Base-by-base conservation (phyloP, 2,797 vertebrate genomes). In the Nyctalus aviator region DNA sequence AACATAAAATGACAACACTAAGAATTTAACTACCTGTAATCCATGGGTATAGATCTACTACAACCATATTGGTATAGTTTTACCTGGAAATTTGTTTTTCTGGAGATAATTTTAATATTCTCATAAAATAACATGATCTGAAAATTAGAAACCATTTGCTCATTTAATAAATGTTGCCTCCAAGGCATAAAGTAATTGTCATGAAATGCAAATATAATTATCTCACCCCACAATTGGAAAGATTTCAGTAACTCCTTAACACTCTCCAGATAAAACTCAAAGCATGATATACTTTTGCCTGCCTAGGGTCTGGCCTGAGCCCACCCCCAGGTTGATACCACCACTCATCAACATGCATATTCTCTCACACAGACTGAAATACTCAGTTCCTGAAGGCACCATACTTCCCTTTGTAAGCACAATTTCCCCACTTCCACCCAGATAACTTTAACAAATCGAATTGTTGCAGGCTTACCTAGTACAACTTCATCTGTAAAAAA, bases 21-120 rank as follows among this genome's bases (percentile, higher is more conserved):
- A 8, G 35, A 77, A 35, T 30, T 86, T 35, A 57, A 53, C 30
- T n/a, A 64, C 50, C 44, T 71, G 23, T 46, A 12, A 44, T 18
- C 68, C 6, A 23, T 30, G 20, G 25, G 35, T 69, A 55, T 66
- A 27, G 18, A 21, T 5, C 27, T 18, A 35, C 23, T 32, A 7
- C 1, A 37, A 84, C 68, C 20, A 32, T 2, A 44, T 4, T 48
- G 6, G 11, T 59, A 59, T 21, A 79, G 21, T 75, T 83, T 79
- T 71, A 78, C 2, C n/a, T n/a, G 5, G 20, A 53, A 18, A 27
- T 66, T 25, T 32, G 32, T 44, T 88, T 62, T 78, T 82, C 72
- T 79, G 46, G 3, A 85, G 30, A 41, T 27, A 59, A 85, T 78
- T 83, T 93, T 82, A 44, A 83, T 48, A 89, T 73, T 77, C n/a